A percentile compares a stretch with the other conserved stretches of the same genome.
Conservation (phyloP, 2,797 vertebrate genomes). For the Picus viridis region DNA sequence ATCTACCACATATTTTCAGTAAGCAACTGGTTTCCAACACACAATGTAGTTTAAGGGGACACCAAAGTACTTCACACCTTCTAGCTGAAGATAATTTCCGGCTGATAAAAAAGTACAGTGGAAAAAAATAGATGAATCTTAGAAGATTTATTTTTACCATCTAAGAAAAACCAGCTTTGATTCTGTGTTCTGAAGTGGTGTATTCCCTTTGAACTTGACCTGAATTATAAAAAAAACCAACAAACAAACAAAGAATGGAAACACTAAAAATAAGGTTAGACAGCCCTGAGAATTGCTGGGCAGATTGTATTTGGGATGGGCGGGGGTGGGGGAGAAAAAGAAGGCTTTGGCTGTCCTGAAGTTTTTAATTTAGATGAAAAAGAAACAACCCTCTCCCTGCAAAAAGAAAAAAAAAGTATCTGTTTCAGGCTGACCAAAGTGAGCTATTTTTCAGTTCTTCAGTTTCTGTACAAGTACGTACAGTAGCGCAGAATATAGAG, state of each 20-base stretch:
- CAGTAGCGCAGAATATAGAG: neutral
- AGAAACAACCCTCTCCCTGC: neutral
- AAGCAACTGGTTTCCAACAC: neutral
- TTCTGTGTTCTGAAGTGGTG: neutral
- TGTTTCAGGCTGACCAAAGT: neutral
- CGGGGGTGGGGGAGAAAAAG: neutral
- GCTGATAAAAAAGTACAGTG: neutral
- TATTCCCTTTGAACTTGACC: conserved; percentile 47
- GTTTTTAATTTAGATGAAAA: neutral
- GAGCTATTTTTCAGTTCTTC: neutral
- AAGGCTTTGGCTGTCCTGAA: neutral
- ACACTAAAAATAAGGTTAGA: conserved; percentile 21
- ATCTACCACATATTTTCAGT: neutral
- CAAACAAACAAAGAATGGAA: neutral
- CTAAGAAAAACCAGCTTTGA: neutral
- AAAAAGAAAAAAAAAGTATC: too few species aligned
- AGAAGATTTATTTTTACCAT: conserved; percentile 19
- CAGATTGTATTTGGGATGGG: neutral
- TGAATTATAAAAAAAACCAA: neutral
- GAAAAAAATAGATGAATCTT: neutral
- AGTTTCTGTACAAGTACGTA: neutral
- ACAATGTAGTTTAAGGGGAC: neutral
- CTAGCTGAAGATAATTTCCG: neutral
- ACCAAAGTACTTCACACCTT: neutral
- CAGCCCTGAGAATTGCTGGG: neutral